Percentiles rank a stretch among this genome's conserved stretches.
Evolutionary conservation across 2,113 vertebrate genomes (phyloP).

Genomic region (Silurus glanis): DNA sequence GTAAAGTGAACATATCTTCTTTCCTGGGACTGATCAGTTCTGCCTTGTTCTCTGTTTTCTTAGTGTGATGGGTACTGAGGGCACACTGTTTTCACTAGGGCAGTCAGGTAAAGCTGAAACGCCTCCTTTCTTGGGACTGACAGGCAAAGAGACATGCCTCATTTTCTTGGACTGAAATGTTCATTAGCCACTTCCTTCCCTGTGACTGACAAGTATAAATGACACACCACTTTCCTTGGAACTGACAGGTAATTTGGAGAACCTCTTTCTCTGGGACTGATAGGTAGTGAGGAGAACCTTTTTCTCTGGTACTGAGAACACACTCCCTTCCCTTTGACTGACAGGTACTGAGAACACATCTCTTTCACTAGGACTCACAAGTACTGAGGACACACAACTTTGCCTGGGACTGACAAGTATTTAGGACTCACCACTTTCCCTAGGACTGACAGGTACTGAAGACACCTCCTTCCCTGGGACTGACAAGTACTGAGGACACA

Average conservation of each 20-base stretch:
- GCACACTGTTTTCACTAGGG: neutral
- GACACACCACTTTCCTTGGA: neutral
- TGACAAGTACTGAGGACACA: neutral
- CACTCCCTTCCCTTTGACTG: neutral
- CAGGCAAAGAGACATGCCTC: neutral
- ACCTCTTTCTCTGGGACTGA: neutral
- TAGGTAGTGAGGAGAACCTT: no score
- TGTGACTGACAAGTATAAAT: neutral
- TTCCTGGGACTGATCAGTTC: neutral
- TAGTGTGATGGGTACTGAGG: neutral
- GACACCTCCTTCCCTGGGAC: neutral
- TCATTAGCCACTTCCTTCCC: neutral
- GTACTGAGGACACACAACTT: neutral
- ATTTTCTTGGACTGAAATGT: neutral
- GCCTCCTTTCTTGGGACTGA: neutral
- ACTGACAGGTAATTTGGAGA: neutral
- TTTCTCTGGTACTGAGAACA: neutral
- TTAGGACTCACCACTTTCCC: neutral
- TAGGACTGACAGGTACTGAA: neutral
- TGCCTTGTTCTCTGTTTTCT: neutral
- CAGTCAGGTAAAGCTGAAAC: neutral
- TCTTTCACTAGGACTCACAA: neutral
- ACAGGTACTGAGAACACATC: neutral
- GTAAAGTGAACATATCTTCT: neutral
- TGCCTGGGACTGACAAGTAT: neutral